Evolutionary conservation across 2,113 vertebrate genomes (phyloP).

Genomic region (Limanda limanda): DNA sequence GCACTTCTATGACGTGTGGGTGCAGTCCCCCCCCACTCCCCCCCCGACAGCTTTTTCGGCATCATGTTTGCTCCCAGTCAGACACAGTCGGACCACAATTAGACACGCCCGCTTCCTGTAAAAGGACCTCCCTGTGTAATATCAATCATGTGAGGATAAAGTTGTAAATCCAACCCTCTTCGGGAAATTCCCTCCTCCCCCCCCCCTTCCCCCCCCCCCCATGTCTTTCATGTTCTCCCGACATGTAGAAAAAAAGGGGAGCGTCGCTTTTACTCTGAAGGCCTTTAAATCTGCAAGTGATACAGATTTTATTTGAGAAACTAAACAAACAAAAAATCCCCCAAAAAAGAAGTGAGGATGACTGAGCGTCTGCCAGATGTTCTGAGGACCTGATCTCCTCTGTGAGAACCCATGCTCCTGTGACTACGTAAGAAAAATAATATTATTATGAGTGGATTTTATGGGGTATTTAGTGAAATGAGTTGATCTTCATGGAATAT

Average conservation of each 20-base stretch:
- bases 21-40: not conserved
- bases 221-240: conserved; percentile 67
- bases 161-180: conserved; percentile 79
- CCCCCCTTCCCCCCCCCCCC: no score
- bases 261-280: not conserved
- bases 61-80: conserved; percentile 78
- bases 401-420: conserved; percentile 4
- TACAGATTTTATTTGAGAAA: conserved; percentile 33
- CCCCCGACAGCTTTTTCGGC: conserved; percentile 72
- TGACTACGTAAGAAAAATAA: conserved; percentile 15
- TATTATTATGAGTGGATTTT: conserved; percentile 67
- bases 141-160: conserved; percentile 84
- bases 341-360: not conserved
- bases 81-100: conserved; percentile 81
- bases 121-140: conserved; percentile 82
- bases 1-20: conserved; percentile 22
- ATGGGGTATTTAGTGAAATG: conserved; percentile 73
- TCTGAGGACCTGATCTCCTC: conserved; percentile 15
- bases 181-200: conserved; percentile 76
- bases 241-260: conserved; percentile 36
- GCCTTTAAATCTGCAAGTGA: not conserved
- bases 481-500: conserved; percentile 77
- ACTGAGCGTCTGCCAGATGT: not conserved
- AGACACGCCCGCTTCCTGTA: conserved; percentile 82
- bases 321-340: not conserved